Evolutionary conservation across 1,140 invertebrate genomes (phyloP), one percentile per base, ranked within the genome.

Genomic region (Ladona fulva): DNA sequence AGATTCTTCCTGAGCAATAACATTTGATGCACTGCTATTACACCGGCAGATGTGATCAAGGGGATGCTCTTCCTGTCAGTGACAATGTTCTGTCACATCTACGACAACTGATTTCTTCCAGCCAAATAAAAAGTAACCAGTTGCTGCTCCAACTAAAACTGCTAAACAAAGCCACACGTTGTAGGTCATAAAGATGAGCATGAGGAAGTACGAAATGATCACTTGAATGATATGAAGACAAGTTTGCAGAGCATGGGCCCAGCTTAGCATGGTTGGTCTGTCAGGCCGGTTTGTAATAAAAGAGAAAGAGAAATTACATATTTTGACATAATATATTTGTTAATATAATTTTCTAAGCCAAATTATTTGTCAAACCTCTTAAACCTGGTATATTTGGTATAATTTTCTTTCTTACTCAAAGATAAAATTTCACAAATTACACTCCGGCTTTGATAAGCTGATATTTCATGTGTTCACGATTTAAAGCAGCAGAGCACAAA

Each of bases 161-260:
- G 94, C 93, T 25, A 96, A 80, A 83, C 96, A 97, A 24, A 98
- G 88, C 94, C 94, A 99, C 24, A 94, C 91, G 84, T 98, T 98
- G 89, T 97, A 99, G 0, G 96, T 99, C 97, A 99, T 99, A 86
- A 99, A 98, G 78, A 98, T 93, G 85, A 99, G 86, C 97, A 99
- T 99, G 24, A 99, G 90, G 81, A 96, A 91, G 85, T 98, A 98
- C 24, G 94, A 95, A 37, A 97, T 85, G 3, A 94, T 90, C 76
- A 98, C 91, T 85, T 99, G 97, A 0, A 98, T 80, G 78, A 97
- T 89, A 84, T 99, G 96, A 8, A 99, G 87, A 12, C 92, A 81
- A 0, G 96, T 97, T 86, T 99, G 96, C 42, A 93, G 86, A n/a
- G 91, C 83, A 84, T 98, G 96, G 80, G 90, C 91, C 79, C 85